phyloP scores from a whole-genome alignment of 2,888 invertebrate species.

The Parnassius smintheus region DNA sequence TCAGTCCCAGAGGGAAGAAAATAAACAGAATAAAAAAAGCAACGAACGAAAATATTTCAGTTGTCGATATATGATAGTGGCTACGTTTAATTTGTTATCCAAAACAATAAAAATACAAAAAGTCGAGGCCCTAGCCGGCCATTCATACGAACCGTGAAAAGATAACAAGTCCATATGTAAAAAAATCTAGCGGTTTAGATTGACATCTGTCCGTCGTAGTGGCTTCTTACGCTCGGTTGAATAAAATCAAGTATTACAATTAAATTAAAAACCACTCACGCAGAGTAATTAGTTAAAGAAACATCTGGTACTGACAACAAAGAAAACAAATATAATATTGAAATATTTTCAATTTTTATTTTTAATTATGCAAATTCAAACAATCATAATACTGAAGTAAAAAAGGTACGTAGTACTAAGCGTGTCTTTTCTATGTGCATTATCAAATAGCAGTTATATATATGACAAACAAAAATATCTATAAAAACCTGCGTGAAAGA shows the following conservation, averaged over 20 bases:
- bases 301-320: slow-evolving; percentile 53
- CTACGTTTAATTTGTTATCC: slow-evolving; percentile 51
- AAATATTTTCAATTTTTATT: not conserved
- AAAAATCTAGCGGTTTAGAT: slow-evolving; percentile 54
- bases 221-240: slow-evolving; percentile 64
- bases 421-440: too few relatives aligned
- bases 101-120: slow-evolving; percentile 63
- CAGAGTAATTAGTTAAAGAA: slow-evolving; percentile 57
- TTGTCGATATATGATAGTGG: slow-evolving; percentile 20
- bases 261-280: slow-evolving; percentile 79
- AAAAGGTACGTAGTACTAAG: too few relatives aligned
- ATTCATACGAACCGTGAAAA: slow-evolving; percentile 47
- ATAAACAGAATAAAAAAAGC: not conserved
- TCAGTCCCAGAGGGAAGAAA: not conserved
- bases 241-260: slow-evolving; percentile 79
- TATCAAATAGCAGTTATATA: too few relatives aligned
- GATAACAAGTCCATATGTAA: slow-evolving; percentile 31
- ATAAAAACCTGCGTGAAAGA: too few relatives aligned
- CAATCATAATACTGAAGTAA: too few relatives aligned
- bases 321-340: slow-evolving; percentile 32
- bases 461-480: too few relatives aligned
- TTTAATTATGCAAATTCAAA: not conserved
- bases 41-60: slow-evolving; percentile 1
- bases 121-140: slow-evolving; percentile 38
- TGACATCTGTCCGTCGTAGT: slow-evolving; percentile 71